A percentile compares a stretch with the other conserved stretches of the same genome.
These are phyloP conservation scores for Nettapus auritus DNA, from an alignment of 2,113 vertebrate genomes.

Conservation along the genomic window DNA sequence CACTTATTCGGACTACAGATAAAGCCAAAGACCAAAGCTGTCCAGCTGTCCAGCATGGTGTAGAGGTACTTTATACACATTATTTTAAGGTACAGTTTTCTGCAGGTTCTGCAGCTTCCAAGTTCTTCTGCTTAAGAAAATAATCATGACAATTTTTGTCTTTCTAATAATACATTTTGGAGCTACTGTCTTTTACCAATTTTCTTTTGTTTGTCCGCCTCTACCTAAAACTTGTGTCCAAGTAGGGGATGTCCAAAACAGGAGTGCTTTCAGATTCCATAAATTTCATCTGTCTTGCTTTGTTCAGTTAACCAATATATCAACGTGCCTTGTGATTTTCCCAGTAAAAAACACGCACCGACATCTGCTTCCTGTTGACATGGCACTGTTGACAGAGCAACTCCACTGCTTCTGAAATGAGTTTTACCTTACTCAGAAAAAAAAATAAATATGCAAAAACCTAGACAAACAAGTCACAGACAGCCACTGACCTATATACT, in stretches of 20 bases:
- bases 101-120: background rate
- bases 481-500: slow-evolving; percentile 48
- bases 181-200: background rate
- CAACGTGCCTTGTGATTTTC: background rate
- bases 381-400: background rate
- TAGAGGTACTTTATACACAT: background rate
- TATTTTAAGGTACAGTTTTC: background rate
- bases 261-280: background rate
- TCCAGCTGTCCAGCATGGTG: background rate
- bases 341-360: background rate
- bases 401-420: background rate
- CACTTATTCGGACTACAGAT: background rate
- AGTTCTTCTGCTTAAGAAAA: background rate
- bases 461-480: background rate
- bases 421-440: background rate
- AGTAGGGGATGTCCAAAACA: too few relatives aligned
- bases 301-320: background rate
- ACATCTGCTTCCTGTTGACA: background rate
- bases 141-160: background rate
- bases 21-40: background rate
- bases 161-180: background rate
- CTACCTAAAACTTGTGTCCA: background rate
- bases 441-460: background rate
- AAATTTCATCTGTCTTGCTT: background rate
- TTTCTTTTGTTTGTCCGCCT: background rate